Base-by-base conservation (phyloP, 1,140 invertebrate species). In the Aphidius ervi region DNA sequence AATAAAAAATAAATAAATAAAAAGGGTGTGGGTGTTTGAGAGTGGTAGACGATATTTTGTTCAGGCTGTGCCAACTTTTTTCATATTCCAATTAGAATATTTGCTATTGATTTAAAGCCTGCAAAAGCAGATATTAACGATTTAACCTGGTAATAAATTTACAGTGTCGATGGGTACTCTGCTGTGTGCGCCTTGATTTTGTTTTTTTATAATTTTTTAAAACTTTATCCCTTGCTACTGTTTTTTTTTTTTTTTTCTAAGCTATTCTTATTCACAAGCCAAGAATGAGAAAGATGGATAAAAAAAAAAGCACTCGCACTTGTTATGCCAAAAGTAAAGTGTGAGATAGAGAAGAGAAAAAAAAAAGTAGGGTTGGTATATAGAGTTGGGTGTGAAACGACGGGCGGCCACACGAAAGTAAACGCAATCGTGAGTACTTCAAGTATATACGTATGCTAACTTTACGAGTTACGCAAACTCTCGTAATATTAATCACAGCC, bases 61-160 rank as follows among this genome's bases (percentile, higher is more conserved):
- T 54, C 49, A 58, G 49, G 50, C 68, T 60, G 68, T 65, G 73
- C 74, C 72, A 80, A 80, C 76, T 80, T 80, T 80, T 80, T 79
- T 78, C 78, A 79, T 80, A 77, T 80, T 79, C 76, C 77, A 80
- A 80, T 80, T 80, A 79, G 76, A 75, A 79, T 77, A 78, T 78
- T 80, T 80, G 73, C 68, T 76, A 75, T 76, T 80, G 78, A 80
- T 80, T 80, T 80, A 79, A 69, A 66, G 69, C 70, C 65, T 45
- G 40, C 61, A 63, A 66, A 68, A 68, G 75, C 73, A 73, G 74
- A 74, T 77, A 80, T 79, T 80, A 80, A 78, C 77, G 74, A 70
- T 70, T 75, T 72, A 71, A 68, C 70, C 65, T 63, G 61, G 56
- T 76, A 65, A 79, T 80, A 80, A 79, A 80, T 80, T 78, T 64